phyloP scores from a whole-genome alignment of 2,888 invertebrate species.

The Mesoligia furuncula region DNA sequence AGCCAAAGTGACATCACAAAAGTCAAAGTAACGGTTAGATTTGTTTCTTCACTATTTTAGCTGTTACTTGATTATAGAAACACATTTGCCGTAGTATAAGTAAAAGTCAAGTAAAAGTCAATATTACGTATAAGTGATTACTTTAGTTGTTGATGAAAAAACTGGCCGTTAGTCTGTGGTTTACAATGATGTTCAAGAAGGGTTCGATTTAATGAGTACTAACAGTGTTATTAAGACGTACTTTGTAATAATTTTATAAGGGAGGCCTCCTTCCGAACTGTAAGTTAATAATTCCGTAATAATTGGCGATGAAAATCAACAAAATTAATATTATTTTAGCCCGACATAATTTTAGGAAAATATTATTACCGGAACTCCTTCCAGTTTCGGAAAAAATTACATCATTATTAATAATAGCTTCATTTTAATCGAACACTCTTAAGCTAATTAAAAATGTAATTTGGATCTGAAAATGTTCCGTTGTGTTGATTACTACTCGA shows the following conservation, averaged over 20 bases:
- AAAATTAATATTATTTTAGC: not conserved
- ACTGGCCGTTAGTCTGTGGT: not conserved
- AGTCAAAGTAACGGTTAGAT: too few species aligned
- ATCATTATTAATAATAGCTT: not conserved
- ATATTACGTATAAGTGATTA: too few species aligned
- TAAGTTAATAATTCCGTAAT: not conserved
- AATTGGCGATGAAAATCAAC: not conserved
- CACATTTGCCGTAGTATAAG: too few species aligned
- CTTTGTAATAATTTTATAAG: not conserved
- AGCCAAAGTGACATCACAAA: too few species aligned
- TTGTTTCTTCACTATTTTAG: too few species aligned
- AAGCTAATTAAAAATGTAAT: not conserved
- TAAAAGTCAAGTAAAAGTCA: too few species aligned
- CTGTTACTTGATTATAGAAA: too few species aligned
- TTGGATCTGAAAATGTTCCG: not conserved
- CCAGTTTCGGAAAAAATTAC: too few species aligned
- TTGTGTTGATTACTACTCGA: not conserved
- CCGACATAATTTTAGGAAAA: not conserved
- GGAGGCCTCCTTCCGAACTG: not conserved
- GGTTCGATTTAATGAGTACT: not conserved
- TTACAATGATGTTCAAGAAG: not conserved
- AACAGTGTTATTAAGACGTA: not conserved
- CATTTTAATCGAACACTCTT: not conserved
- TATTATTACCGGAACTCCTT: not conserved
- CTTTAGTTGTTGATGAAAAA: too few species aligned